Evolutionary conservation across 2,888 invertebrate genomes (phyloP), one percentile per base, ranked within the genome.

Genomic region (Matsumyia berberina): DNA sequence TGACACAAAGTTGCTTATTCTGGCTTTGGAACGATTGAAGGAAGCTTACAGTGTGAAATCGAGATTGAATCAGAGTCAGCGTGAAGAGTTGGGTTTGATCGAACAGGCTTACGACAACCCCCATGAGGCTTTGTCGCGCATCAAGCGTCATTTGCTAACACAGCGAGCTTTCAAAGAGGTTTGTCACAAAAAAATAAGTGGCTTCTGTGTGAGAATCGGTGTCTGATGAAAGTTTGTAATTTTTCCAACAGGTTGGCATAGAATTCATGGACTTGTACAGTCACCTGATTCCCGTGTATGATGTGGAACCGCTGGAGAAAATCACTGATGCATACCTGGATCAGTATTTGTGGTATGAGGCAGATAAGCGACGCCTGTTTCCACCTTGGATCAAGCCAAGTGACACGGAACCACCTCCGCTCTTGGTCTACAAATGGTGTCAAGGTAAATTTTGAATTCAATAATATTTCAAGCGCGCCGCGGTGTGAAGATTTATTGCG

Each of bases 251-350:
- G 96, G 96, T 97, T 76, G 99, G 99, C 49, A 99, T 99, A 89
- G 99, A 99, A 92, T 99, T 99, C 92, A 99, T 99, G 99, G 99
- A 99, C 91, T 93, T 99, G 72, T 99, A 99, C 93, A 99, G 98
- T 80, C 99, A 99, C 90, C 92, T 99, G 85, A 98, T 99, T 86
- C 99, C 99, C 0, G 99, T 99, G 0, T 99, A 99, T 91, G 99
- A 99, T 91, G 99, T 99, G 46, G 99, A 99, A 89, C 99, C 99
- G 0, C 92, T 99, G 70, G 99, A 99, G 92, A 99, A 99, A 93
- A 99, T 99, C 86, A 99, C 99, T 0, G 99, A 99, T 90, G 99
- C 99, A 0, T 99, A 99, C 92, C 93, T 99, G 73, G 99, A 99
- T 93, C 99, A 99, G 92, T 99, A 99, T 92, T 93, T 99, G 60